These are phyloP conservation scores for Patagioenas fasciata DNA, from an alignment of 2,113 vertebrate species.

Conservation along the genomic window DNA sequence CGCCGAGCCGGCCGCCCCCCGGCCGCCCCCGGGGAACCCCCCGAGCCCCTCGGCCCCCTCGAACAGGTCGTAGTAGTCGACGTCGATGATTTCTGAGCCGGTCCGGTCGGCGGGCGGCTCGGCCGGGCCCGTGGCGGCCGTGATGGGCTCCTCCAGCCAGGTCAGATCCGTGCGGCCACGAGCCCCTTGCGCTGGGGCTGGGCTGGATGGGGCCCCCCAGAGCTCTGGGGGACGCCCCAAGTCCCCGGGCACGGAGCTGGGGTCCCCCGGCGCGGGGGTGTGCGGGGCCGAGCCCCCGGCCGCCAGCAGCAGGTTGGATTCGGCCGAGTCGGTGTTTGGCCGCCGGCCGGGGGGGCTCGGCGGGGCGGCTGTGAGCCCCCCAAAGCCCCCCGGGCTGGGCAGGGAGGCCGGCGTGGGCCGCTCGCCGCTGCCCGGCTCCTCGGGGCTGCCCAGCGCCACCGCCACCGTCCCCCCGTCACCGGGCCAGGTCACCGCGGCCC, in stretches of 20 bases:
- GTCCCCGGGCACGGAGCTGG: neutral
- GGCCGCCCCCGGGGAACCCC: constrained; percentile 65
- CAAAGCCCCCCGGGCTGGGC: constrained; percentile 16
- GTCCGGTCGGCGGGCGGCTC: constrained; percentile 34
- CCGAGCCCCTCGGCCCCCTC: constrained; percentile 66
- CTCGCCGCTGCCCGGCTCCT: constrained; percentile 81
- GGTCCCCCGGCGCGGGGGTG: neutral
- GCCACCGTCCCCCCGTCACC: neutral
- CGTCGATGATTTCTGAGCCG: constrained; percentile 75
- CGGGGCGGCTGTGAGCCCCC: neutral
- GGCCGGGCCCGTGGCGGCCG: constrained; percentile 23
- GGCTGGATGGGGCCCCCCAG: neutral
- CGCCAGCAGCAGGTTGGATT: constrained; percentile 72
- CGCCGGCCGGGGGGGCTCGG: neutral
- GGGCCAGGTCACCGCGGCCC: neutral
- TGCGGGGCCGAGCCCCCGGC: neutral
- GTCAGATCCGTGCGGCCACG: constrained; percentile 63
- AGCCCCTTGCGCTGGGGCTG: constrained; percentile 63
- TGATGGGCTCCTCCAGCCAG: constrained; percentile 62
- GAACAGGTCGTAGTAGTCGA: constrained; percentile 84
- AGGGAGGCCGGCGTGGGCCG: neutral
- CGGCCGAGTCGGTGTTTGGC: constrained; percentile 71
- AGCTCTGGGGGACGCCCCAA: neutral
- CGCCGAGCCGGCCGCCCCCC: constrained; percentile 61
- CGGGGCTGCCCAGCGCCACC: constrained; percentile 62